A percentile compares a stretch with the other conserved stretches of the same genome.
Evolutionary conservation across 2,888 invertebrate genomes (phyloP).

Genomic region (Corythucha ciliata): DNA sequence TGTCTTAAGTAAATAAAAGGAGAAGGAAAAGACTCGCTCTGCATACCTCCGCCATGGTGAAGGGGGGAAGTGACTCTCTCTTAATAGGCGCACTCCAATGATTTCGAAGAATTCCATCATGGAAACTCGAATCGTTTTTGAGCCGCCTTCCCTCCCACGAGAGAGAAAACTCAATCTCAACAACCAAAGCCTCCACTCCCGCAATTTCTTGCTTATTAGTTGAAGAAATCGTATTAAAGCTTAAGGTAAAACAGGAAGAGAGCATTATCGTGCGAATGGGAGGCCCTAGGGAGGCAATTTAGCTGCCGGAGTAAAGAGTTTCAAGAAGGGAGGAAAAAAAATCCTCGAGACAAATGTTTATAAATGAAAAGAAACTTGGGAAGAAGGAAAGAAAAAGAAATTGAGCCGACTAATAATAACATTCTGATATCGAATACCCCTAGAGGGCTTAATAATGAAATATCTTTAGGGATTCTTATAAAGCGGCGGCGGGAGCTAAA

Average conservation of each 20-base stretch:
- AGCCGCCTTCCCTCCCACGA: too few relatives aligned
- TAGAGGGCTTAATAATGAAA: slow-evolving; percentile 30
- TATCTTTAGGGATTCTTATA: slow-evolving; percentile 29
- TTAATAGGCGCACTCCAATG: too few relatives aligned
- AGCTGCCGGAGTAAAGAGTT: slow-evolving; percentile 15
- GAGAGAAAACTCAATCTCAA: too few relatives aligned
- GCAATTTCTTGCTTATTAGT: slow-evolving; percentile 19
- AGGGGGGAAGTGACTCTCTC: too few relatives aligned
- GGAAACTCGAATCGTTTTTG: too few relatives aligned
- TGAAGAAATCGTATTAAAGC: slow-evolving; percentile 19
- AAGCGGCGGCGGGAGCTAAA: not conserved
- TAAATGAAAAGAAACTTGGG: slow-evolving; percentile 25
- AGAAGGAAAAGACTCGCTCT: too few relatives aligned
- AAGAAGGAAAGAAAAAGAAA: slow-evolving; percentile 18
- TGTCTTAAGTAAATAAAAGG: too few relatives aligned
- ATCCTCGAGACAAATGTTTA: slow-evolving; percentile 31
- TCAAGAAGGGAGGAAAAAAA: slow-evolving; percentile 10
- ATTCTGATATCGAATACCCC: slow-evolving; percentile 30
- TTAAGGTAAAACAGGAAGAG: slow-evolving; percentile 13
- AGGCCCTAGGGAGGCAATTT: slow-evolving; percentile 20
- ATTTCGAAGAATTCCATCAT: too few relatives aligned
- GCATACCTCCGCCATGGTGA: too few relatives aligned
- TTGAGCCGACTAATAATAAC: slow-evolving; percentile 30
- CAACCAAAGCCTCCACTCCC: too few relatives aligned
- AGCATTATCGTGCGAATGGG: slow-evolving; percentile 20